Evolutionary conservation across 1,140 invertebrate species (phyloP), one percentile per base, ranked within the genome.

Genomic region (Drosophila truncata): DNA sequence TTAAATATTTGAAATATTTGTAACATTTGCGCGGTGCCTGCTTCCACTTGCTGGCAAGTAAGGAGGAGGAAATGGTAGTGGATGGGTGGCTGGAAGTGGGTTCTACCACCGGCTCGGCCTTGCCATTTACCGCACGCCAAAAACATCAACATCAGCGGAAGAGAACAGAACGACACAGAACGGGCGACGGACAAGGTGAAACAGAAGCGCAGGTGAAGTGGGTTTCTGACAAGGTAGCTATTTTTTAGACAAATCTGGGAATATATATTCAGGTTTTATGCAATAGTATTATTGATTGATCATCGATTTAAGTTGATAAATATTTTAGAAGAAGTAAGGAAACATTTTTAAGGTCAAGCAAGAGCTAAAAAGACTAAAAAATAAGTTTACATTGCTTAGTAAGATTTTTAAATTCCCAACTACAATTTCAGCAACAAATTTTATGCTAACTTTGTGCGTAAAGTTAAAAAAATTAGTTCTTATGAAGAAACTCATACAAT

Each of bases 1-100:
- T 88, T 80, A 88, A 88, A 88, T 88, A 88, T 88, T 88, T 88
- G 60, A 88, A 88, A 88, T 88, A 88, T 88, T 88, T 88, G 84
- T 84, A 88, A 88, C 84, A 88, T 88, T 88, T 87, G 72, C 77
- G 80, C 62, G 66, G 47, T 76, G 61, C 65, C 59, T 87, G 73
- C 82, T 78, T 58, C 42, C 66, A 70, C 62, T 39, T 55, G 52
- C 77, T 33, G 33, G 59, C 44, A 33, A 66, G 44, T 18, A 52
- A 29, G 14, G n/a, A 69, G 50, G n/a, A 69, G 50, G 31, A 64
- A 27, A 8, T 54, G 71, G 13, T 5, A 20, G 20, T 25, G 44
- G 14, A 5, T 42, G 54, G n/a, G 20, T 18, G 9, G 14, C 0
- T 33, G 25, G 33, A 54, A 65, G 77, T 77, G 75, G 65, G 70